Evolutionary conservation across 2,113 vertebrate species (phyloP), one percentile per base, ranked within the genome.

Genomic region (Chiloscyllium plagiosum): DNA sequence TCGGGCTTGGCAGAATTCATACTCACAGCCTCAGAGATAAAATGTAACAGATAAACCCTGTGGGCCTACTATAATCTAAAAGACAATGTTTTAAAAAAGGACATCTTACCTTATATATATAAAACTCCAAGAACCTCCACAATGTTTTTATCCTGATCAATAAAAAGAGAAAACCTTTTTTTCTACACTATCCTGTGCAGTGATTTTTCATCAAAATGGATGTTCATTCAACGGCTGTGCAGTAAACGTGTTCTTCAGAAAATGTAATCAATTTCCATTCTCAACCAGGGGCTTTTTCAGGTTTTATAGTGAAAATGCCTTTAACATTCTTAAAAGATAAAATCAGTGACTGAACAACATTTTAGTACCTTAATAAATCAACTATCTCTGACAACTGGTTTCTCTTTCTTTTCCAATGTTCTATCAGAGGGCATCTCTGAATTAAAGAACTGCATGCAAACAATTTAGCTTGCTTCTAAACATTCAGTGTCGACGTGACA

Each of bases 341-440:
- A 70, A 69, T 70, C 37, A 94, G 66, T 29, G 50, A 50, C 20
- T 33, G 87, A 94, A 70, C 68, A 94, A 70, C 66, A 3, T 47
- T 94, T 94, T 94, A 94, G 42, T 66, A 70, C 93, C 37, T 70
- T 94, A 94, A 68, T 70, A 94, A 68, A 68, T 70, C 93, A 94
- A 94, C 33, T 42, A 37, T 94, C 93, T 26, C 93, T 70, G 93
- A 70, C 66, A 94, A 70, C 8, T 70, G n/a, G 24, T 47, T 42
- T 47, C 17, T 92, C 37, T 70, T 61, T 37, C 24, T 26, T 68
- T 94, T 24, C 42, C 93, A 94, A 50, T 69, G 24, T 68, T 94
- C 42, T 94, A 94, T 94, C 93, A 94, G 66, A 94, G 93, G 93
- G 93, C 93, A 94, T 94, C 93, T 72, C 93, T 94, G 93, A 94